Conservation (phyloP, 23 tunicate genomes). For the Styela clava region DNA sequence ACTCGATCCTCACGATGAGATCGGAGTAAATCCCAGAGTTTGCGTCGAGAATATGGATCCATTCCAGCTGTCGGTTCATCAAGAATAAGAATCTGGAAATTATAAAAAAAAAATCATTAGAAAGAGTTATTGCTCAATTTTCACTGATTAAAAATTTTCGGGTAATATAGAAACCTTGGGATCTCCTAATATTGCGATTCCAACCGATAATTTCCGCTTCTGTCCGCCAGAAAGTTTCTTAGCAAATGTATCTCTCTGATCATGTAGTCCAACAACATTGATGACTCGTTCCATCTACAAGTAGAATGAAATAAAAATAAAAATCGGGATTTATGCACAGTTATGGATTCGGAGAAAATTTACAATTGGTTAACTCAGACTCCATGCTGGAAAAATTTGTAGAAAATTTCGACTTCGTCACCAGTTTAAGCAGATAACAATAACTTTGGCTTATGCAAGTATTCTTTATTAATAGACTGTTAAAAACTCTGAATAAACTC, state of each 20-base stretch:
- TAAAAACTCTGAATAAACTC: too few relatives aligned
- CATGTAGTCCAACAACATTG: constrained; percentile 64
- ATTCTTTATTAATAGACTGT: too few relatives aligned
- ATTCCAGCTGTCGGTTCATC: constrained; percentile 99
- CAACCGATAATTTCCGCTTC: constrained; percentile 88
- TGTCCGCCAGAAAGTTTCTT: constrained; percentile 90
- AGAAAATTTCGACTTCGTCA: too few relatives aligned
- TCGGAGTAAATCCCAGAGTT: constrained; percentile 70
- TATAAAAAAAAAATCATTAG: too few relatives aligned
- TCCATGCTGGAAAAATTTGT: too few relatives aligned
- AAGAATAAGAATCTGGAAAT: constrained; percentile 62
- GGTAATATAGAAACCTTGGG: constrained; percentile 97
- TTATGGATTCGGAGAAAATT: too few relatives aligned
- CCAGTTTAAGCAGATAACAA: too few relatives aligned
- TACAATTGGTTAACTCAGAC: too few relatives aligned
- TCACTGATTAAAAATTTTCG: too few relatives aligned
- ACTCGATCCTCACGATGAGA: constrained; percentile 54
- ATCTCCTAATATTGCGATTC: constrained; percentile 91
- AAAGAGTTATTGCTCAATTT: too few relatives aligned
- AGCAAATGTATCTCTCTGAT: constrained; percentile 57
- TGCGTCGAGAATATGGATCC: constrained; percentile 84
- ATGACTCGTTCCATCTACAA: constrained; percentile 65
- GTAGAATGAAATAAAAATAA: neutral
- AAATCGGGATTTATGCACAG: too few relatives aligned
- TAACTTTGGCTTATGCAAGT: too few relatives aligned